These are phyloP conservation scores for Sebastes hopkinsi DNA, from an alignment of 2,797 vertebrate species.

Conservation along the genomic window DNA sequence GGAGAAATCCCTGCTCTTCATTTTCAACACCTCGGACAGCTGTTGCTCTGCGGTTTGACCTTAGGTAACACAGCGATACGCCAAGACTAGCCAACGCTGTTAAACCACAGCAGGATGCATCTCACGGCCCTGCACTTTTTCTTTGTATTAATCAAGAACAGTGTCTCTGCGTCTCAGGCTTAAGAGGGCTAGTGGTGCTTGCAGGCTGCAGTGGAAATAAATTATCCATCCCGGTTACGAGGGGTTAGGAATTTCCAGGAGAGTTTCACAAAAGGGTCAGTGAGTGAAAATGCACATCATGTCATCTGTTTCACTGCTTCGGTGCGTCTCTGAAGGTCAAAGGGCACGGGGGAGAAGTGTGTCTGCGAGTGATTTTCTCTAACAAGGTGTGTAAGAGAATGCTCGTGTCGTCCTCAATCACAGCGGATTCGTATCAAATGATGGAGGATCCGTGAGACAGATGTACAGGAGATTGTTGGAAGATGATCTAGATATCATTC, in stretches of 20 bases:
- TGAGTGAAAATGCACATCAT: neutral
- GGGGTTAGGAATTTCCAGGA: neutral
- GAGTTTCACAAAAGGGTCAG: too few species aligned
- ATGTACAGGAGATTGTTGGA: too few species aligned
- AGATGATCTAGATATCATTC: too few species aligned
- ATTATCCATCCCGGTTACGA: neutral
- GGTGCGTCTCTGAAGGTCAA: neutral
- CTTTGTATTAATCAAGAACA: neutral
- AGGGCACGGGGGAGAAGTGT: neutral
- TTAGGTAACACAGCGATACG: neutral
- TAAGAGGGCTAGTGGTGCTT: neutral
- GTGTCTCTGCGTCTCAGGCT: neutral
- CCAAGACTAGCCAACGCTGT: constrained; percentile 20
- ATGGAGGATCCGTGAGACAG: too few species aligned
- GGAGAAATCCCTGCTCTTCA: constrained; percentile 23
- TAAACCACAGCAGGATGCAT: neutral
- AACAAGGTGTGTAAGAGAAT: neutral
- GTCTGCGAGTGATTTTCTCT: neutral
- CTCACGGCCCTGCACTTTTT: neutral
- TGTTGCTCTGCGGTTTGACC: constrained; percentile 26
- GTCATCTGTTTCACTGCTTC: neutral
- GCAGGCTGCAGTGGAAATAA: neutral
- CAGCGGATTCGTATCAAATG: too few species aligned
- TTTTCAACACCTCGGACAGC: constrained; percentile 40
- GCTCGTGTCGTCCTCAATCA: too few species aligned